Evolutionary conservation across 2,797 vertebrate species (phyloP), one percentile per base, ranked within the genome.

Genomic region (Adrianichthys oophorus): DNA sequence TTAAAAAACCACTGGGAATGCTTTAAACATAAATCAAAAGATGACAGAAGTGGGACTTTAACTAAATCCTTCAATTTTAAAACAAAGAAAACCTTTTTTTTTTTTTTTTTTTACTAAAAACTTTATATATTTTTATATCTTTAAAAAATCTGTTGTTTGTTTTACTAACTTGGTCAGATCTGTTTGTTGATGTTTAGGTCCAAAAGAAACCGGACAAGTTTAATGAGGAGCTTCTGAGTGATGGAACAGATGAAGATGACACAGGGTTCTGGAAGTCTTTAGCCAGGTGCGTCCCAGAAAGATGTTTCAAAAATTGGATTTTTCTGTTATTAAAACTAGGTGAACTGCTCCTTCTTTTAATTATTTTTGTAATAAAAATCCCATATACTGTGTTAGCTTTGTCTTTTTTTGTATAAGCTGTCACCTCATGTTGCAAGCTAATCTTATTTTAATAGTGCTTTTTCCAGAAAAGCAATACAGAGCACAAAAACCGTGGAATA

Each of bases 191-290:
- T 68, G 56, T 72, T 46, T 88, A 99, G 98, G 98, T 99, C 65
- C 98, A 99, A 90, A 99, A 99, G 82, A 98, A 96, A 87, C 72
- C 95, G 1, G 95, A 98, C 72, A 98, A 94, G 92, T 90, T 96
- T 68, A 94, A 92, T 1, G 97, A 99, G 89, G 98, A 99, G 81
- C 90, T 99, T 21, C 89, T 99, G 59, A 99, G 95, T 51, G 96
- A 98, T 3, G 94, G 85, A 41, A 91, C 89, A 1, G 93, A 74
- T 63, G 97, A 98, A 59, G 93, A 92, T 2, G 96, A 98, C 59
- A 89, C 93, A 1, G 95, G 98, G 75, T 98, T 99, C 87, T 99
- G 98, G 98, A 94, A 95, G 41, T 98, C 97, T 63, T 90, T 98
- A 59, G 93, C 94, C 88, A 95, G 96, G 97, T 97, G 88, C 75